Evolutionary conservation across 2,113 vertebrate species (phyloP).

Genomic region (Melanerpes formicivorus): DNA sequence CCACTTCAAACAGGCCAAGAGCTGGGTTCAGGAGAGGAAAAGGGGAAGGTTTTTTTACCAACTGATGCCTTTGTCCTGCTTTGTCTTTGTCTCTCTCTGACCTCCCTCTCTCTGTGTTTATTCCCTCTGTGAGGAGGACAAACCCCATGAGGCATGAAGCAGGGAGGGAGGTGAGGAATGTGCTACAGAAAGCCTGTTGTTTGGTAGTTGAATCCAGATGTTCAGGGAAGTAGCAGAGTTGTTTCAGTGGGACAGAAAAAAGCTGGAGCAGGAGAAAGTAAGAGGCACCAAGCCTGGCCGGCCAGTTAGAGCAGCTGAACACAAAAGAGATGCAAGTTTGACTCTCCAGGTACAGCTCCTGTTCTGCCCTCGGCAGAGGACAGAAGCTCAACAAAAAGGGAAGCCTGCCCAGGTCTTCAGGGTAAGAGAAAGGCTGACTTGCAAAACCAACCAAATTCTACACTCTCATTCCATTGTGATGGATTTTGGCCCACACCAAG

Average conservation of each 20-base stretch:
- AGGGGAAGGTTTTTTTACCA: not conserved
- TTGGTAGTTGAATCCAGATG: conserved; percentile 77
- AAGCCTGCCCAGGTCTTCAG: not conserved
- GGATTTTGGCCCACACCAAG: not conserved
- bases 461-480: not conserved
- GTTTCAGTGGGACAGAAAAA: not conserved
- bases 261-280: not conserved
- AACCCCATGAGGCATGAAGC: not conserved
- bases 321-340: accelerated
- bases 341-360: not conserved
- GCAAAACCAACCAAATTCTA: not conserved
- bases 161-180: conserved; percentile 26
- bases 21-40: not conserved
- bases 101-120: not conserved
- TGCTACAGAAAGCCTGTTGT: conserved; percentile 56
- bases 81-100: not conserved
- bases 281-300: not conserved
- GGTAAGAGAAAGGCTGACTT: not conserved
- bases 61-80: not conserved
- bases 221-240: not conserved
- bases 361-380: not conserved
- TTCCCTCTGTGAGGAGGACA: not conserved
- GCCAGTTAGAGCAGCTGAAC: not conserved
- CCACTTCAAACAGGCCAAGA: not conserved
- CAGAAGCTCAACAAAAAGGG: not conserved